These are phyloP conservation scores for Mythimna loreyi DNA, from an alignment of 2,888 invertebrate species.

Conservation along the genomic window DNA sequence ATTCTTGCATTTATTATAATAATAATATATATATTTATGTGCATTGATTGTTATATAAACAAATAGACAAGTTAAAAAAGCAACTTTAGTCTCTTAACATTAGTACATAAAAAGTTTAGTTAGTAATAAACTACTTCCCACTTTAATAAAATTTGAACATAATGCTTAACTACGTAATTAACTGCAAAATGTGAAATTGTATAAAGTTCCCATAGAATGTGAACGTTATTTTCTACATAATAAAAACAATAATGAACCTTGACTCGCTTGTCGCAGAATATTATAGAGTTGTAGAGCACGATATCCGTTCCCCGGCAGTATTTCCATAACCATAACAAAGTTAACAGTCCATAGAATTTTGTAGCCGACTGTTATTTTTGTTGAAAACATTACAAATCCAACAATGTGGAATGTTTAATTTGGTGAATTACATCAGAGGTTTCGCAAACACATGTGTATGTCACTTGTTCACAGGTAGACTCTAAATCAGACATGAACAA, in stretches of 20 bases:
- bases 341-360: conserved; percentile 44
- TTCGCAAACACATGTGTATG: conserved; percentile 36
- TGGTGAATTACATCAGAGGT: conserved; percentile 28
- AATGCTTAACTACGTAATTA: conserved; percentile 2
- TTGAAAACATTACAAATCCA: conserved; percentile 39
- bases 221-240: conserved; percentile 45
- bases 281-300: conserved; percentile 60
- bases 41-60: not conserved
- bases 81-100: not conserved
- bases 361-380: conserved; percentile 34
- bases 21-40: no score
- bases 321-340: conserved; percentile 58
- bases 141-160: conserved; percentile 4
- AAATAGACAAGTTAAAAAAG: not conserved
- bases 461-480: conserved; percentile 7
- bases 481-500: not conserved
- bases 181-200: conserved; percentile 30
- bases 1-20: not conserved
- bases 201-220: conserved; percentile 39
- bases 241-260: conserved; percentile 52
- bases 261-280: conserved; percentile 46
- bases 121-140: not conserved
- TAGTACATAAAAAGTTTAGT: conserved; percentile 17
- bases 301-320: conserved; percentile 67
- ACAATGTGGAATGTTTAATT: conserved; percentile 46